Conservation (phyloP, 2,797 vertebrate species). For the Nasua narica region DNA sequence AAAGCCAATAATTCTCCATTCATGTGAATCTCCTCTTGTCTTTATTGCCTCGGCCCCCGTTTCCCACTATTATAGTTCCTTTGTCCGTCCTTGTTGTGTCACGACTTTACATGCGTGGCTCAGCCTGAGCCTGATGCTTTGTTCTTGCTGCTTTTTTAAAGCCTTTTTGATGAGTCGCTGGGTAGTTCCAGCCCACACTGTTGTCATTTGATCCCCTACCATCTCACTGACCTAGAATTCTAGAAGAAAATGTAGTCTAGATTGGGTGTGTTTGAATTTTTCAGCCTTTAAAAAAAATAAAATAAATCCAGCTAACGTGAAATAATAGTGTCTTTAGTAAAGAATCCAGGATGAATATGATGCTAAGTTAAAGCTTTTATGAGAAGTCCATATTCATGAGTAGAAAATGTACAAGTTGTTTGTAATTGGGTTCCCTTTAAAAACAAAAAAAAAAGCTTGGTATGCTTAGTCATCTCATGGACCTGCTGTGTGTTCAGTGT, state of each 20-base stretch:
- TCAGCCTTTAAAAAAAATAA: not conserved
- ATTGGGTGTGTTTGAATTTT: not conserved
- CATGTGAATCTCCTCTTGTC: conserved; percentile 28
- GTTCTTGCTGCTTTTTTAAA: not conserved
- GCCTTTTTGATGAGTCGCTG: not conserved
- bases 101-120: not conserved
- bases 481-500: not conserved
- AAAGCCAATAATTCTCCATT: not conserved
- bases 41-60: not conserved
- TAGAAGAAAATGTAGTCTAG: not conserved
- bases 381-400: not conserved
- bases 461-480: not conserved
- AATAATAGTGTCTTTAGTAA: not conserved
- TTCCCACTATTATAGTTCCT: not conserved
- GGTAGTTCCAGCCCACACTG: not conserved
- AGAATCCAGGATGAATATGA: not conserved
- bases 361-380: not conserved
- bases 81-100: not conserved
- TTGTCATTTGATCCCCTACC: not conserved
- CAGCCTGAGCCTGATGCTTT: conserved; percentile 14
- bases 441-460: not conserved
- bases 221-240: conserved; percentile 1
- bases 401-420: not conserved
- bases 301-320: not conserved
- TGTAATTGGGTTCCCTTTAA: not conserved